Evolutionary conservation across 2,797 vertebrate genomes (phyloP), one percentile per base, ranked within the genome.

Genomic region (Oceanodroma leucorhoa): DNA sequence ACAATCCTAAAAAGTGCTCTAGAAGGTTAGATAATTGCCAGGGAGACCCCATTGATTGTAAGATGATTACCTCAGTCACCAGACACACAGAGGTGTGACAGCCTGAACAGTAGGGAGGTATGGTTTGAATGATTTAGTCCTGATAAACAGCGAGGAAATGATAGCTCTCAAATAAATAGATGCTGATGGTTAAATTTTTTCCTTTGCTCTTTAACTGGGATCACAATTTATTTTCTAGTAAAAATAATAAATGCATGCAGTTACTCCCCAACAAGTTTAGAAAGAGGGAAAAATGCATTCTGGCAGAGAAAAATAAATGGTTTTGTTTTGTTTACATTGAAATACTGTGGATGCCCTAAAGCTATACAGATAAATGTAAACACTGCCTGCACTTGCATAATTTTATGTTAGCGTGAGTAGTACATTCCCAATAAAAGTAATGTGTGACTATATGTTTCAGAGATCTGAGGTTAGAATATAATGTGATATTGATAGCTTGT

Each of bases 351-450:
- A n/a, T 81, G 20, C 87, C 54, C 77, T 85, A 87, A 83, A 86
- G 48, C 64, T 71, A 70, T 53, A 51, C 20, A 85, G 69, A 88
- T 77, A 95, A 90, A 93, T 50, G 50, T 48, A 91, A 96, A 94
- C 24, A 57, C 5, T 46, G 23, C 57, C 48, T 61, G 16, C 16
- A 53, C 55, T 58, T 91, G 50, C 67, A 90, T 79, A 93, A 83
- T 76, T 94, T 86, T 85, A 66, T 76, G 23, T 92, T 94, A 38
- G 16, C 30, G 8, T 29, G 75, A 85, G 54, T n/a, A 81, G 14
- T 61, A 62, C 32, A 11, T 53, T 97, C 75, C 57, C 14, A 89
- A 11, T 70, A 94, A 84, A 72, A 91, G 14, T 51, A 86, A 71
- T 19, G 20, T 43, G 23, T 64, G 50, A 51, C 14, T 95, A 17